Percentiles rank a stretch among this genome's conserved stretches.
These are phyloP conservation scores for Parnassius orleans DNA, from an alignment of 2,888 invertebrate genomes.

Conservation along the genomic window DNA sequence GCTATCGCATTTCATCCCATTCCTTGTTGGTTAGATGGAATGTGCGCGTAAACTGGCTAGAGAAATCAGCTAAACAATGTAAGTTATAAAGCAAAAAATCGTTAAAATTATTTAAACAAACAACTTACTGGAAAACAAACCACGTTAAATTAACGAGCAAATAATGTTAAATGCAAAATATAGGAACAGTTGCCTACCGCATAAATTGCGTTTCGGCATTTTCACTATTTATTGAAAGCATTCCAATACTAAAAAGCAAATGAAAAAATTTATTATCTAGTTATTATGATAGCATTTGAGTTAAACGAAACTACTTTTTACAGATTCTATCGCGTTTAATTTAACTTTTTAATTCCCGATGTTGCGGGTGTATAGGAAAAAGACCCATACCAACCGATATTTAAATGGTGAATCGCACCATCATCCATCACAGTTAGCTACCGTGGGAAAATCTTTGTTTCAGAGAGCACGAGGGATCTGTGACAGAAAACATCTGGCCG, in stretches of 20 bases:
- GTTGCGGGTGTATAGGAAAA: no score
- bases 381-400: no score
- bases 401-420: no score
- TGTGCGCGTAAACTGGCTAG: conserved; percentile 1
- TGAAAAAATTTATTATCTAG: no score
- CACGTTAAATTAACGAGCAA: conserved; percentile 24
- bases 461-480: no score
- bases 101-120: conserved; percentile 15
- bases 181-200: conserved; percentile 9
- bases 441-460: no score
- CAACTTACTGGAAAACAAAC: conserved; percentile 26
- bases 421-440: no score
- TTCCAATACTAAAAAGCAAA: neutral
- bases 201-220: conserved; percentile 9
- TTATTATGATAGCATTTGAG: no score
- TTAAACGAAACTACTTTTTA: no score
- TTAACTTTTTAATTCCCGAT: no score
- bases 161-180: conserved; percentile 24
- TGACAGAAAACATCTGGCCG: no score
- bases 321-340: no score
- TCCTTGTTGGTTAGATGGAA: neutral
- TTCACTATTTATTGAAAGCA: conserved; percentile 1
- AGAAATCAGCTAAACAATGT: neutral
- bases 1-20: neutral
- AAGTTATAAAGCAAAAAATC: conserved; percentile 3